Base-by-base conservation (phyloP, 2,888 invertebrate genomes). In the Diarsia dahlii region DNA sequence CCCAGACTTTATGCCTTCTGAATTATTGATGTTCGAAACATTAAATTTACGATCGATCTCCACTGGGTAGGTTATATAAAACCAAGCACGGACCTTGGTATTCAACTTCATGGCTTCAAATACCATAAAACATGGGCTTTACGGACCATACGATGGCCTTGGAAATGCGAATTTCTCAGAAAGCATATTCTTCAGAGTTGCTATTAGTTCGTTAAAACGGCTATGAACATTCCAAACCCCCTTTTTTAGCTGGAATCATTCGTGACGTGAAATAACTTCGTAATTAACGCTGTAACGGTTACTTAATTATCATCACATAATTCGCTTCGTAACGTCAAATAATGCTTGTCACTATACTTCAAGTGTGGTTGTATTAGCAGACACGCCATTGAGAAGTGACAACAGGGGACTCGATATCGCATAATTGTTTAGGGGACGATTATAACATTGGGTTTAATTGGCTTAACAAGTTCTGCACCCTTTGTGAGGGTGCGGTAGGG, bases 391-490 rank as follows among this genome's bases (percentile, higher is more conserved):
- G 91, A 91, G 89, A 91, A 92, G 90, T 92, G 91, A 92, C 91
- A 91, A 92, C 91, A 90, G 90, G 93, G 93, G 91, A 88, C 87
- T 89, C 87, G 90, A 92, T 92, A 94, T 93, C 92, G 91, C 93
- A 92, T 94, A 95, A 95, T 95, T 95, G 94, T 94, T 94, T 92
- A 92, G 93, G 94, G 95, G 92, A 91, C 90, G 91, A 92, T 94
- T 94, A 93, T 93, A 92, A 92, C 92, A 91, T 91, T 91, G 89
- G 92, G 91, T 92, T 94, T 94, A 95, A 95, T 95, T 94, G 93
- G 91, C 93, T 95, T 95, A 94, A 95, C 94, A 94, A 95, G 94
- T 93, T 92, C 92, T 87, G 89, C 92, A 89, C 93, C 94, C 91
- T 91, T 91, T 91, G 89, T 88, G 86, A 89, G 90, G 91, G 90